These are phyloP conservation scores for Deroptyus accipitrinus DNA, from an alignment of 2,113 vertebrate genomes.

Conservation along the genomic window DNA sequence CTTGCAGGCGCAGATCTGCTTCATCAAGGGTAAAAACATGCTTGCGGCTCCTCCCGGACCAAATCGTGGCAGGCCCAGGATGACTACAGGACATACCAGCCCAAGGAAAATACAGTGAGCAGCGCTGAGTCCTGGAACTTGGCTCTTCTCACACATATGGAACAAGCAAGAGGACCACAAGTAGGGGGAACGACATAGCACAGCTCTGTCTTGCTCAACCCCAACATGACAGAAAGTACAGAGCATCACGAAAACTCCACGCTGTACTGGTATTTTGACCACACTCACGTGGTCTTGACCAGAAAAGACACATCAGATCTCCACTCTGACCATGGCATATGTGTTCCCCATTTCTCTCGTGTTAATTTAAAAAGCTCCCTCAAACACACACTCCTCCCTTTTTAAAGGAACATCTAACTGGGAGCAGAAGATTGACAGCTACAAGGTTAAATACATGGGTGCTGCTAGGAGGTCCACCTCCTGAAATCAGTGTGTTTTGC, in stretches of 20 bases:
- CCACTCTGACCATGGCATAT: not conserved
- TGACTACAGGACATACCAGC: fast-evolving
- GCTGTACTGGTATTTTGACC: not conserved
- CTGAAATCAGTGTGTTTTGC: not conserved
- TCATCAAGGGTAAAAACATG: not conserved
- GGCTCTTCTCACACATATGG: not conserved
- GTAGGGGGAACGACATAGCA: not conserved
- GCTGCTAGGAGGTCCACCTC: not conserved
- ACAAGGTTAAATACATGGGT: not conserved
- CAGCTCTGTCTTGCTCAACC: not conserved
- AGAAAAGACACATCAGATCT: not conserved
- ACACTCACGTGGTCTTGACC: not conserved
- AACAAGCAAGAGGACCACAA: not conserved
- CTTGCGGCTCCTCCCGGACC: not conserved
- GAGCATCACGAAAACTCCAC: not conserved
- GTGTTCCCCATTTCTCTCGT: not conserved
- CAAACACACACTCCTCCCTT: not conserved
- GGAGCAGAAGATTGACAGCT: not conserved
- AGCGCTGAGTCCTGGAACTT: not conserved
- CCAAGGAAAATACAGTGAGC: not conserved
- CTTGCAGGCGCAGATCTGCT: fast-evolving
- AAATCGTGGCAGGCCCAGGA: not conserved
- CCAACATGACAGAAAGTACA: not conserved
- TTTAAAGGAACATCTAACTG: not conserved
- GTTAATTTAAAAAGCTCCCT: not conserved